Conservation (phyloP, 2,113 vertebrate species). For the Microtus montanus region DNA sequence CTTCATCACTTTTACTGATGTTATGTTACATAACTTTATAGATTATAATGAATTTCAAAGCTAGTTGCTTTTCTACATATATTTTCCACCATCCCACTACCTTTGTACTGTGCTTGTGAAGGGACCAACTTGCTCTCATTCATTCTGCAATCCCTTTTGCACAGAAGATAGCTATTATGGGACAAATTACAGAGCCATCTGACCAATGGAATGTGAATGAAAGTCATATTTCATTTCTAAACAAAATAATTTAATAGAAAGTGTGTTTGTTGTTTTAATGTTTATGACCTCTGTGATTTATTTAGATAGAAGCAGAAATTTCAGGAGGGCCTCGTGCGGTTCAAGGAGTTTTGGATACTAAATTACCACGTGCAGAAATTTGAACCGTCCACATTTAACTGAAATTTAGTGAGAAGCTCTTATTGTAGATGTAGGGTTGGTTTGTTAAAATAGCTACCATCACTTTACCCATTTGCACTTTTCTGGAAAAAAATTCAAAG, state of each 20-base stretch:
- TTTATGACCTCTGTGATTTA: neutral
- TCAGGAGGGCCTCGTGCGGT: neutral
- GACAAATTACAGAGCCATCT: neutral
- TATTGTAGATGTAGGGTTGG: neutral
- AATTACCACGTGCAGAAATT: neutral
- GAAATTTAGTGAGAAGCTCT: neutral
- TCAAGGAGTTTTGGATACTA: neutral
- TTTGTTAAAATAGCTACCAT: neutral
- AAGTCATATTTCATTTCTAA: neutral
- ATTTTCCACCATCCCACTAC: neutral
- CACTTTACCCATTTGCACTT: neutral
- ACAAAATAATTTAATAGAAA: neutral
- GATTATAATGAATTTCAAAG: neutral
- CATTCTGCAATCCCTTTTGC: neutral
- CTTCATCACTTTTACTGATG: neutral
- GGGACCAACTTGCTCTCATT: neutral
- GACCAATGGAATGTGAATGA: neutral
- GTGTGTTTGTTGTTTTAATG: neutral
- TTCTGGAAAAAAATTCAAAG: neutral
- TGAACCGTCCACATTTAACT: neutral
- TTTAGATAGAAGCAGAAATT: neutral
- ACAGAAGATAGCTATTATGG: neutral
- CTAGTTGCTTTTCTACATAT: neutral
- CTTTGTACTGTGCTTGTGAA: neutral
- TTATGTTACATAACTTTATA: neutral